Evolutionary conservation across 2,888 invertebrate genomes (phyloP).

Genomic region (Leucophenga maculata): DNA sequence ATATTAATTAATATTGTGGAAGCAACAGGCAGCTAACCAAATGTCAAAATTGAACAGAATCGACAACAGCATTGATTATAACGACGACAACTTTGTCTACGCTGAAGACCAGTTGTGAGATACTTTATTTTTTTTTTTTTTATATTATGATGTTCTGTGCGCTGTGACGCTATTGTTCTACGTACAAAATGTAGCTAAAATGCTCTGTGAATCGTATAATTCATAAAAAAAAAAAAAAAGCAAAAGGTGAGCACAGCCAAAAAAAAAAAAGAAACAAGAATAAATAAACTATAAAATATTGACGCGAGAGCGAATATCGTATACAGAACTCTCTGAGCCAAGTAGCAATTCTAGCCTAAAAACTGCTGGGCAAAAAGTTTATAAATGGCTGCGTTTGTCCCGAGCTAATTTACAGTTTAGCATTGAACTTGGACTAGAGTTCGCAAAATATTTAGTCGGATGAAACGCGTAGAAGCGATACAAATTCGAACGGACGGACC

Average conservation of each 20-base stretch:
- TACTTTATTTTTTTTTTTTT: not conserved
- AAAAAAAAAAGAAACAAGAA: slow-evolving; percentile 41
- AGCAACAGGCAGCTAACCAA: not conserved
- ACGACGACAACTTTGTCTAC: not conserved
- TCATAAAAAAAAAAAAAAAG: slow-evolving; percentile 27
- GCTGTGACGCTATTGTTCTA: slow-evolving; percentile 33
- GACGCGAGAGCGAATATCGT: slow-evolving; percentile 19
- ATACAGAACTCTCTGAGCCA: not conserved
- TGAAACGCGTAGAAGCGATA: slow-evolving; percentile 23
- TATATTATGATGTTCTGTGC: slow-evolving; percentile 37
- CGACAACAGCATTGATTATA: not conserved
- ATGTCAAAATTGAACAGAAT: not conserved
- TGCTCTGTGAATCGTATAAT: slow-evolving; percentile 35
- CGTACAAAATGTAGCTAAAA: slow-evolving; percentile 34
- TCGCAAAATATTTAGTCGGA: slow-evolving; percentile 49
- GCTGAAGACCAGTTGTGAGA: slow-evolving; percentile 6
- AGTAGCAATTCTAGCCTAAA: slow-evolving; percentile 1
- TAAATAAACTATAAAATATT: slow-evolving; percentile 57
- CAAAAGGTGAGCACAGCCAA: slow-evolving; percentile 11
- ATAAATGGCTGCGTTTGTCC: slow-evolving; percentile 67
- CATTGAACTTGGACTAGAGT: slow-evolving; percentile 69
- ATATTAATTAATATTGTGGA: slow-evolving; percentile 30
- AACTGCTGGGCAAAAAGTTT: slow-evolving; percentile 51
- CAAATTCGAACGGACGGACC: not conserved
- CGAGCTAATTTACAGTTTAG: slow-evolving; percentile 67